Evolutionary conservation across 2,797 vertebrate species (phyloP), one percentile per base, ranked within the genome.

Genomic region (Molossus alvarezi): DNA sequence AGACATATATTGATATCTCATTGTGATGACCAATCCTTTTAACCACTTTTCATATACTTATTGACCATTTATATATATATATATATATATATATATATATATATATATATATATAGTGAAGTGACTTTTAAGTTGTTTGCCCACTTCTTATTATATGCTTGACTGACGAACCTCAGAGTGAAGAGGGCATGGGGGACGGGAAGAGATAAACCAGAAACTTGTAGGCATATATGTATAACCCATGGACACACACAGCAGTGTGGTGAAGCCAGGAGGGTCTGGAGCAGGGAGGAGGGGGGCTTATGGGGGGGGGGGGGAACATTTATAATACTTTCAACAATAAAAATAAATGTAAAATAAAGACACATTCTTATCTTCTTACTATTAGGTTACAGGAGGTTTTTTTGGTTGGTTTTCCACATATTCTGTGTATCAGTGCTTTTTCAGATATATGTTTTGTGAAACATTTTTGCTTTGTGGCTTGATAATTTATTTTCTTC

Each of bases 401-500:
- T 84, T 41, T 67, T 60, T 33, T 41, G 20, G 55, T 67, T 62
- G 2, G 37, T 33, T 76, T 62, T 21, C 69, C 45, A 51, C 20
- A 21, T 60, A 29, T 48, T 18, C 14, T 57, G 10, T 15, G 41
- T n/a, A 67, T 2, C 3, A 41, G 20, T 60, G 15, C 6, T 93
- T 72, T 92, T 15, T 89, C 13, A 85, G 9, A 75, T 86, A 9
- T 51, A 23, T 51, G 9, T 79, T 58, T 90, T 55, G 11, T 77
- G 27, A 88, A 65, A 62, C 0, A 3, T 67, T 95, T 83, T 91
- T n/a, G 87, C 9, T 20, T 20, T 73, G 3, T 57, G 51, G 5
- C 25, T 85, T 92, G 5, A 41, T 37, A 41, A 73, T 71, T 88
- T 3, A 33, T 92, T 95, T 92, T 69, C 14, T 69, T 71, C 20